phyloP scores from a whole-genome alignment of 2,113 vertebrate species.

The Thinocorus orbignyianus region DNA sequence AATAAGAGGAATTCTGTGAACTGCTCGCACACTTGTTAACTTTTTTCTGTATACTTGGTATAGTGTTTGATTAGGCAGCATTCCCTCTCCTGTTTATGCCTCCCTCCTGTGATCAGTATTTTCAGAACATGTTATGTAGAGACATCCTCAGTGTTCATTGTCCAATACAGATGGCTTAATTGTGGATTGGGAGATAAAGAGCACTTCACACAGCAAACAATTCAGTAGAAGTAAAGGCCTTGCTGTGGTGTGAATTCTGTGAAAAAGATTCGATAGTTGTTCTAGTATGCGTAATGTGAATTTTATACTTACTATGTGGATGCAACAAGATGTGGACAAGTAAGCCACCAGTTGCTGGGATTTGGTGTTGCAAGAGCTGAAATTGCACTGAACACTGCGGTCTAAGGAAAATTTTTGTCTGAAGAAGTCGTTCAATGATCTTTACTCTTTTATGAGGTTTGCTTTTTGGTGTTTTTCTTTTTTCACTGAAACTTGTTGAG shows the following conservation, averaged over 20 bases:
- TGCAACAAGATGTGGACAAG: neutral
- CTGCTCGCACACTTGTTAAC: rapidly evolving
- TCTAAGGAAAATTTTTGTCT: neutral
- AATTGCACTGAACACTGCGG: neutral
- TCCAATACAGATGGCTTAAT: neutral
- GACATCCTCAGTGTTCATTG: neutral
- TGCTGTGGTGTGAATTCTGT: neutral
- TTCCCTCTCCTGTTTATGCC: neutral
- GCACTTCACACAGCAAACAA: neutral
- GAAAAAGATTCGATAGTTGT: neutral
- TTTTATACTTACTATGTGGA: neutral
- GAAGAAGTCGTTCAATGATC: neutral
- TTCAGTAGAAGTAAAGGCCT: neutral
- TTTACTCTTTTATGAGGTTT: neutral
- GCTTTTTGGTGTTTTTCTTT: neutral
- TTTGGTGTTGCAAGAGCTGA: neutral
- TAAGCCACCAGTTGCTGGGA: neutral
- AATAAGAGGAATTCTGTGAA: neutral
- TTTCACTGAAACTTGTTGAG: neutral
- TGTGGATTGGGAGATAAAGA: neutral
- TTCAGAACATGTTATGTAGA: neutral
- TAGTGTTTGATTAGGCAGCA: neutral
- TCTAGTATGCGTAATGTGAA: rapidly evolving
- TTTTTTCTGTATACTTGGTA: neutral
- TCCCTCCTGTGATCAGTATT: neutral